A percentile compares a stretch with the other conserved stretches of the same genome.
These are phyloP conservation scores for Alces alces DNA, from an alignment of 2,113 vertebrate genomes.

Conservation along the genomic window DNA sequence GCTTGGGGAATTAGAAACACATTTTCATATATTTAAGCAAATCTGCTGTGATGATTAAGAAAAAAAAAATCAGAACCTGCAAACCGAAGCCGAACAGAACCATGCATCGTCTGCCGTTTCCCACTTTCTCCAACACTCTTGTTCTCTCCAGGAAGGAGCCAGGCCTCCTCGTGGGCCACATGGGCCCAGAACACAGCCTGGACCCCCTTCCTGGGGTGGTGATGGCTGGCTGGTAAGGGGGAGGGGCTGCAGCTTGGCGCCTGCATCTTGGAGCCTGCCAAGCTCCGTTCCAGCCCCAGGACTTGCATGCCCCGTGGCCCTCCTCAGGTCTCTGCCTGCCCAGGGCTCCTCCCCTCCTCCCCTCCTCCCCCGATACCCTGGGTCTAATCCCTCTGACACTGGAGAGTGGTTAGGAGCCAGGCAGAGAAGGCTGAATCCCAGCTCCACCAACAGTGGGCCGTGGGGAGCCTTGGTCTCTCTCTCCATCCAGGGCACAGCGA, in stretches of 20 bases:
- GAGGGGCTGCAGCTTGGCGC: not conserved
- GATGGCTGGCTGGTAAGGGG: not conserved
- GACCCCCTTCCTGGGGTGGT: accelerated
- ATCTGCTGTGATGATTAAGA: not conserved
- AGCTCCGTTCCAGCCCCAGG: not conserved
- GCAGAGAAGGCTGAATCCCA: not conserved
- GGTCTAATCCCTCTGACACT: not conserved
- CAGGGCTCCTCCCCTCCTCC: not conserved
- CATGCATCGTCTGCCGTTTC: accelerated
- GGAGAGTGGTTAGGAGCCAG: not conserved
- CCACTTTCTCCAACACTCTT: not conserved
- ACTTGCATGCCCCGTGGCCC: accelerated
- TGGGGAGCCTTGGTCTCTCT: not conserved
- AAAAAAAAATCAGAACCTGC: not conserved
- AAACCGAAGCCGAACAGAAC: not conserved
- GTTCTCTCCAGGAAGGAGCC: not conserved
- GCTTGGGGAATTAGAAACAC: not conserved
- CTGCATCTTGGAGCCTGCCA: not conserved
- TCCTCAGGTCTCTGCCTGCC: not conserved
- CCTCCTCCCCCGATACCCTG: no score
- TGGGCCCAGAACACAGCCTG: not conserved
- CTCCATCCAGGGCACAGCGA: not conserved
- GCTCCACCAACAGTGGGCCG: accelerated
- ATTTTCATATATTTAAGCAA: conserved; percentile 24
- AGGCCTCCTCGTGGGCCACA: accelerated